These are phyloP conservation scores for Ophiodon elongatus DNA, from an alignment of 2,113 vertebrate species.

Conservation along the genomic window DNA sequence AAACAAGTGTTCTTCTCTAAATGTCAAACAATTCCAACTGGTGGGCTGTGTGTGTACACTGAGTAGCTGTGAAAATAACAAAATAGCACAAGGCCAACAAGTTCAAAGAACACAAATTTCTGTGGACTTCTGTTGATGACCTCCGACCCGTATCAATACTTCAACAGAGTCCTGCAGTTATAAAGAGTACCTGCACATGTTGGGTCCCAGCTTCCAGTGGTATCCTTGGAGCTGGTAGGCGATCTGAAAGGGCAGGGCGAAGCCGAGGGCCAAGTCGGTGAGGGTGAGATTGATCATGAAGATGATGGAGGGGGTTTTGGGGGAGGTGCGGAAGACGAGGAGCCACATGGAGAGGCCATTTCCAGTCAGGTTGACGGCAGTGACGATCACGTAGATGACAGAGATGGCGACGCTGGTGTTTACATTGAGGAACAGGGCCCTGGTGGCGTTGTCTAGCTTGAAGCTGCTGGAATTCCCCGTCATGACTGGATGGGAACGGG, in stretches of 20 bases:
- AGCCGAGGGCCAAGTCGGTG: constrained; percentile 89
- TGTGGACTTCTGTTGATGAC: background rate
- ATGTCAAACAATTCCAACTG: background rate
- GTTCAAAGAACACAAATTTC: background rate
- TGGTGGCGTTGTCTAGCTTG: constrained; percentile 85
- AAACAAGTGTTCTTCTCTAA: background rate
- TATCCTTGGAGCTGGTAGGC: constrained; percentile 86
- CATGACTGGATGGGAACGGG: constrained; percentile 48
- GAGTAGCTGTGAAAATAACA: background rate
- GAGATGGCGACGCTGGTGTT: constrained; percentile 79
- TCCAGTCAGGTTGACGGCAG: constrained; percentile 86
- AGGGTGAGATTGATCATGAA: constrained; percentile 97
- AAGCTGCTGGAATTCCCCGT: constrained; percentile 50
- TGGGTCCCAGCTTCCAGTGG: constrained; percentile 87
- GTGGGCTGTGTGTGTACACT: background rate
- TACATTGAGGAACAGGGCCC: constrained; percentile 83
- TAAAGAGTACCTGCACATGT: constrained; percentile 84
- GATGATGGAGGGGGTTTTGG: constrained; percentile 89
- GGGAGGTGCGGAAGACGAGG: constrained; percentile 86
- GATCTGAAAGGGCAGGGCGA: constrained; percentile 93
- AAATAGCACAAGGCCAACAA: background rate
- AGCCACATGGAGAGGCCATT: constrained; percentile 92
- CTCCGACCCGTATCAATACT: background rate
- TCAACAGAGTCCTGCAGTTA: background rate
- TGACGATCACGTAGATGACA: constrained; percentile 86